Evolutionary conservation across 1,140 invertebrate species (phyloP).

Genomic region (Wasmannia auropunctata): DNA sequence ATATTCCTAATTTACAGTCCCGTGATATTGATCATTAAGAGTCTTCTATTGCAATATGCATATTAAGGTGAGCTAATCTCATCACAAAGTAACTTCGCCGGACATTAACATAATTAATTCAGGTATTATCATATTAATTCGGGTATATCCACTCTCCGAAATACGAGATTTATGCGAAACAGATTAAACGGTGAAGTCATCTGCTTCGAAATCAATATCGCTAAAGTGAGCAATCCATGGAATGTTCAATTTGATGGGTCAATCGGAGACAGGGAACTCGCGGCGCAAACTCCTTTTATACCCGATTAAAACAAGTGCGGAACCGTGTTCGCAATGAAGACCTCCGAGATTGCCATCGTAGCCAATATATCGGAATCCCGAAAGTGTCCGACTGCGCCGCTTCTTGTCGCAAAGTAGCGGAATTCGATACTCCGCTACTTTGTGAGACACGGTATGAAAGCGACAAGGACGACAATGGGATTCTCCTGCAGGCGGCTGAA

Average conservation of each 20-base stretch:
- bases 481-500: slow-evolving; percentile 29
- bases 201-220: slow-evolving; percentile 26
- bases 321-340: slow-evolving; percentile 71
- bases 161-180: not conserved
- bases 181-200: slow-evolving; percentile 25
- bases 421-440: slow-evolving; percentile 70
- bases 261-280: slow-evolving; percentile 31
- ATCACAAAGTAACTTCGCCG: not conserved
- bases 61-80: not conserved
- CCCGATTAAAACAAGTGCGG: slow-evolving; percentile 78
- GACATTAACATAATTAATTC: slow-evolving; percentile 19
- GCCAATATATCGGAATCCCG: slow-evolving; percentile 56
- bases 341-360: slow-evolving; percentile 44
- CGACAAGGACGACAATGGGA: slow-evolving; percentile 49
- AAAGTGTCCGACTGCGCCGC: slow-evolving; percentile 55
- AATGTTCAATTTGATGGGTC: slow-evolving; percentile 59
- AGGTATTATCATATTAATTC: not conserved
- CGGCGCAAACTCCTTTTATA: slow-evolving; percentile 59
- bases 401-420: slow-evolving; percentile 60
- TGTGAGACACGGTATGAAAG: slow-evolving; percentile 50
- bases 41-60: not conserved
- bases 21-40: not conserved
- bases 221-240: slow-evolving; percentile 15
- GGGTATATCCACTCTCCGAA: not conserved
- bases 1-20: not conserved